Percentiles rank a stretch among this genome's conserved stretches.
phyloP scores from a whole-genome alignment of 2,888 invertebrate genomes.

The Ceraclea dissimilis region DNA sequence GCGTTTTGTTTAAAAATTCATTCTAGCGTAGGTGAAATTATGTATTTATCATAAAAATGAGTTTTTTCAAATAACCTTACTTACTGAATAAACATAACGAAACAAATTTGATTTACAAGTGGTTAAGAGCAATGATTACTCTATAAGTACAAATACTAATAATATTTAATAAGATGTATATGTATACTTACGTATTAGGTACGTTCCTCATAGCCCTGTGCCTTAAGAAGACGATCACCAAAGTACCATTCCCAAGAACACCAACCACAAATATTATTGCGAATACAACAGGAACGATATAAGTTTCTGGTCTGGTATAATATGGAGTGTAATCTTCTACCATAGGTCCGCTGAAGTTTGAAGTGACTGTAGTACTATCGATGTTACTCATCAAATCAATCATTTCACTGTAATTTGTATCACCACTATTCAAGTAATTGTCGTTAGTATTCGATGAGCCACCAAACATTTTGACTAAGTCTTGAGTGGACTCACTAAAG shows the following conservation, averaged over 20 bases:
- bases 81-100: no score
- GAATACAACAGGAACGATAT: conserved; percentile 79
- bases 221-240: conserved; percentile 71
- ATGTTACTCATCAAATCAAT: background rate
- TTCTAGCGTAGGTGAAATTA: no score
- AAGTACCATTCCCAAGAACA: conserved; percentile 79
- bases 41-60: no score
- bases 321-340: conserved; percentile 59
- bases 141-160: no score
- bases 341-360: conserved; percentile 11
- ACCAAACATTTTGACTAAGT: no score
- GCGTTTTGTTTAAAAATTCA: no score
- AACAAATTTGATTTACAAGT: no score
- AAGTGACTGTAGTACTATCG: background rate
- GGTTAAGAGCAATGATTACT: no score
- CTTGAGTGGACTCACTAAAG: no score
- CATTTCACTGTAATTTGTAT: background rate
- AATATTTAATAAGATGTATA: no score
- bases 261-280: conserved; percentile 81
- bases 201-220: conserved; percentile 79
- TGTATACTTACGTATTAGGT: conserved; percentile 66
- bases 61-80: no score
- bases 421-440: background rate
- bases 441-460: no score
- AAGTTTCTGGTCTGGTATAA: conserved; percentile 70